Base-by-base conservation (phyloP, 2,888 invertebrate genomes). In the Himalopsyche anomala region DNA sequence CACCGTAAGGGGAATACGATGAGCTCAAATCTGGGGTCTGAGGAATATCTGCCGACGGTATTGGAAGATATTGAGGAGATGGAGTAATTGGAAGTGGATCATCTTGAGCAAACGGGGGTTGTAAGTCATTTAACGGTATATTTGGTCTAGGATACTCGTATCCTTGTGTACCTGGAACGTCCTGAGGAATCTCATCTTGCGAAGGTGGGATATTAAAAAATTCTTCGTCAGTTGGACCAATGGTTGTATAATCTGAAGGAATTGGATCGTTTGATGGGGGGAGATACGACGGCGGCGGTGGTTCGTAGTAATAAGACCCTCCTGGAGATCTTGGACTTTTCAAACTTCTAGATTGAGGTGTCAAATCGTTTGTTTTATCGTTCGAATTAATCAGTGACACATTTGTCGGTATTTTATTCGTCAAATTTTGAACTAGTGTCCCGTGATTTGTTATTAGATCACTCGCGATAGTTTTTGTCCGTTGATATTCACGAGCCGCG, bases 101-200 rank as follows among this genome's bases (percentile, higher is more conserved):
- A 45, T 89, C 88, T 40, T 88, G 85, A 82, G 84, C 55, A 54
- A 87, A 51, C 6, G 89, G 88, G 17, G 89, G 88, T 54, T 69
- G 83, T 9, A 88, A 79, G 51, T 87, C 88, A 69, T 87, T 56
- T 15, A 86, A 85, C 28, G 88, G 88, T 5, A 56, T 56, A 5
- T 87, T 83, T 36, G 89, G 89, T 4, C 42, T 85, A 15, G 45
- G 84, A 81, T 89, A 89, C 38, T 84, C 74, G 36, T 89, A 89
- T 51, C 88, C 89, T 51, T 84, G 85, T 5, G 56, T 19, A 74
- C 62, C 12, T n/a, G 84, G 80, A 36, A 56, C 62, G 36, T 86
- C 85, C 56, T 80, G 82, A 15, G 87, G 86, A 54, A 87, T 45
- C 5, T 89, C 88, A 62, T 84, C 86, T 12, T 88, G 85, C 6